Evolutionary conservation across 2,797 vertebrate genomes (phyloP).

Genomic region (Stomatorhinus walkeri): DNA sequence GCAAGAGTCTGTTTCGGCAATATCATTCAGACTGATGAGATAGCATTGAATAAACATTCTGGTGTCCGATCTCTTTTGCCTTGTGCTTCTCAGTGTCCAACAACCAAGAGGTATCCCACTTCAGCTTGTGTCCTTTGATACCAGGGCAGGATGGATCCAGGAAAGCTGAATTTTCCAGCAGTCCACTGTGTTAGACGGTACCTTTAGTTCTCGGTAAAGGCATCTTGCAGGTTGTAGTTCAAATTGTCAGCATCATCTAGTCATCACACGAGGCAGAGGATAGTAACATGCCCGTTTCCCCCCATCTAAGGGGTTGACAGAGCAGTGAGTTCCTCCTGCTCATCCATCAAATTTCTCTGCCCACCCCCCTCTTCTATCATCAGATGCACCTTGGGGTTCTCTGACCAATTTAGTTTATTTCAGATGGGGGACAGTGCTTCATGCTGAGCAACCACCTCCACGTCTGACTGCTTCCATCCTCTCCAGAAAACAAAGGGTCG

Average conservation of each 20-base stretch:
- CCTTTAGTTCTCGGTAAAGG: background rate
- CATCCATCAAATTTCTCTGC: background rate
- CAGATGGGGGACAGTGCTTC: background rate
- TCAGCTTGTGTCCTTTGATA: background rate
- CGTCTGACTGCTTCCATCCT: background rate
- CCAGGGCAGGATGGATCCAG: background rate
- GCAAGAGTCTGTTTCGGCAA: background rate
- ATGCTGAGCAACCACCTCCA: background rate
- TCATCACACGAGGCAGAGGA: background rate
- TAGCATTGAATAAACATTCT: background rate
- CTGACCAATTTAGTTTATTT: background rate
- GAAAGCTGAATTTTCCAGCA: background rate
- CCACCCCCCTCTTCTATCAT: background rate
- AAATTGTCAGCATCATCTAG: background rate
- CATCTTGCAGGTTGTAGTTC: background rate
- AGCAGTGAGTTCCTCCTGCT: constrained; percentile 5
- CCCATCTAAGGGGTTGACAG: background rate
- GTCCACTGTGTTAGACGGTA: background rate
- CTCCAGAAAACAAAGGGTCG: background rate
- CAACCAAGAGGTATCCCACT: background rate
- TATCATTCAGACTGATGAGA: background rate
- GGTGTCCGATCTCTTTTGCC: background rate
- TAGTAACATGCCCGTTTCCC: background rate
- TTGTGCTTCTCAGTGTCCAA: background rate
- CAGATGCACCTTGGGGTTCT: background rate